Base-by-base conservation (phyloP, 2,888 invertebrate genomes). In the Elysia crispata region DNA sequence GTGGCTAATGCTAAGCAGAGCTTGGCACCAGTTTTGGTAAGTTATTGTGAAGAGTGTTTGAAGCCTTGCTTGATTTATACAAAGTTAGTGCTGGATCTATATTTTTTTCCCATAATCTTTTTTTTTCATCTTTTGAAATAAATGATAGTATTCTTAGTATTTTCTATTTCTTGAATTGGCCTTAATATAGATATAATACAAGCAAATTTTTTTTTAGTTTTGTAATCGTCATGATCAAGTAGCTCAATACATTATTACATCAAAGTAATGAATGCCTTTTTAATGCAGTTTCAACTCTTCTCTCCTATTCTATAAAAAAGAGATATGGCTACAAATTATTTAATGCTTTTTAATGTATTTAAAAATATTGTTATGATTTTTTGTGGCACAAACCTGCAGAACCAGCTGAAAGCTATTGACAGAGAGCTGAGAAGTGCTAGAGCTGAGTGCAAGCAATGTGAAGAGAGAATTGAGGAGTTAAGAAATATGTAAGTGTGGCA, bases 381-480 rank as follows among this genome's bases (percentile, higher is more conserved):
- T 3, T 41, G 41, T 41, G 5, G 11, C 41, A 41, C 11, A 41
- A 41, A 41, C 41, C 11, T 41, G 41, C 80, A 91, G 90, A 87
- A 86, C 80, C 88, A 89, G 31, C 72, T 85, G 23, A 85, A 84
- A 33, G 85, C 85, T 60, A 73, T 82, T 11, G 87, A 90, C 28
- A 84, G 84, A 13, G 86, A 87, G 5, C 50, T 90, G 11, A 83
- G 73, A 23, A 86, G 81, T 28, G 64, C 83, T 18, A 70, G 67
- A 28, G 86, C 84, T 23, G 91, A 91, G 66, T 82, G 85, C 57
- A 77, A 86, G 60, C 85, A 86, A 23, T 87, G 90, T 13, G 67
- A 84, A 25, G 85, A 88, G 69, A 86, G 88, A 72, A 91, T 91
- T 31, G 74, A 86, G 73, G 90, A 91, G 75, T 80, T 91, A 20